phyloP scores from a whole-genome alignment of 2,888 invertebrate species.

The Linyphia triangularis region DNA sequence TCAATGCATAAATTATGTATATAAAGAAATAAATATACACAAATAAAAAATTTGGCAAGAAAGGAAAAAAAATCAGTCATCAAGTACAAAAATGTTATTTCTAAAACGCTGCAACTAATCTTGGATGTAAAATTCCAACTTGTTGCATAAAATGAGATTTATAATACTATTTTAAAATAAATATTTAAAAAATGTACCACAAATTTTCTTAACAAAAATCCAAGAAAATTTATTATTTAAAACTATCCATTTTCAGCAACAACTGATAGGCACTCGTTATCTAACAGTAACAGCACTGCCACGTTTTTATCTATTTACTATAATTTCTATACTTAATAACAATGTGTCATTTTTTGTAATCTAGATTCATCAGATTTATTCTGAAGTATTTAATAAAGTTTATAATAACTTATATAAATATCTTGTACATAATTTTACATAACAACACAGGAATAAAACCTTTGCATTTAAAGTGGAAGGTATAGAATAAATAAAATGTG shows the following conservation, averaged over 20 bases:
- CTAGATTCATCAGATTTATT: constrained; percentile 19
- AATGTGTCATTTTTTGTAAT: constrained; percentile 12
- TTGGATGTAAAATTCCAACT: constrained; percentile 71
- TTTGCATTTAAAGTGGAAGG: neutral
- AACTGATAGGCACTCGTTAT: constrained; percentile 63
- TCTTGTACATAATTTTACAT: constrained; percentile 26
- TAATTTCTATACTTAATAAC: constrained; percentile 23
- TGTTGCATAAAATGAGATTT: constrained; percentile 48
- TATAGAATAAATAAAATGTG: neutral
- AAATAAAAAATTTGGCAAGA: constrained; percentile 68
- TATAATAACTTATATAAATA: constrained; percentile 27
- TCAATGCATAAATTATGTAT: constrained; percentile 29
- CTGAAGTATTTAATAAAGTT: constrained; percentile 42
- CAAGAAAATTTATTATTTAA: constrained; percentile 12
- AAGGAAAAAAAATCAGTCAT: constrained; percentile 15
- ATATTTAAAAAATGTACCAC: neutral
- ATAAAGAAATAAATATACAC: constrained; percentile 32
- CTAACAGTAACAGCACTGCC: constrained; percentile 60
- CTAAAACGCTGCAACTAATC: constrained; percentile 38
- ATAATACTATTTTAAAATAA: constrained; percentile 25
- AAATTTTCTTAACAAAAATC: constrained; percentile 7
- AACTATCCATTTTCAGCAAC: constrained; percentile 55
- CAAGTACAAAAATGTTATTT: neutral
- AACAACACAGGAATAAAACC: constrained; percentile 12
- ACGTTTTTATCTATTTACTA: constrained; percentile 13